Conservation (phyloP, 53 echinoderm and acorn worm genomes). For the Stichopus horrens region DNA sequence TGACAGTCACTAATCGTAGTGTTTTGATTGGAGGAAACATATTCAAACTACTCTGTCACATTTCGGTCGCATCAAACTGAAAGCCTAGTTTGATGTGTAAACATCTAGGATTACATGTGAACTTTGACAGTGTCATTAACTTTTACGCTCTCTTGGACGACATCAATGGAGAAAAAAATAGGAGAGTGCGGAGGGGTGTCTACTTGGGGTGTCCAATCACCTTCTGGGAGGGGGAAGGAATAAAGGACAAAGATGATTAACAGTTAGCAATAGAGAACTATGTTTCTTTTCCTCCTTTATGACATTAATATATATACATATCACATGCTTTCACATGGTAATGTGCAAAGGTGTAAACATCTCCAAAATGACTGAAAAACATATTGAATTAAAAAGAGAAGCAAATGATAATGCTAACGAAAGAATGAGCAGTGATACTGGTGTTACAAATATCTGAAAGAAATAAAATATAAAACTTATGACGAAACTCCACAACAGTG, state of each 20-base stretch:
- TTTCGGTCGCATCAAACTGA: too few relatives aligned
- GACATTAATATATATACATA: not conserved
- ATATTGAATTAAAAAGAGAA: not conserved
- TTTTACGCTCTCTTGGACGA: too few relatives aligned
- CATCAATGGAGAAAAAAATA: too few relatives aligned
- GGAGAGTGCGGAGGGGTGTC: too few relatives aligned
- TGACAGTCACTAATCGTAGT: too few relatives aligned
- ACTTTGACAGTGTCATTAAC: too few relatives aligned
- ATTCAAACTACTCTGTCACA: too few relatives aligned
- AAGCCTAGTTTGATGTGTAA: too few relatives aligned
- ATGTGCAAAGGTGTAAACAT: not conserved
- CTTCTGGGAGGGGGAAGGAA: not conserved
- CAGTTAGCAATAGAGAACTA: not conserved
- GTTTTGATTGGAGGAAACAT: too few relatives aligned
- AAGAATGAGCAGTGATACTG: conserved; percentile 3
- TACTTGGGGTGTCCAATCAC: too few relatives aligned
- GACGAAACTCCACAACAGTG: too few relatives aligned
- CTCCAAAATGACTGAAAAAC: not conserved
- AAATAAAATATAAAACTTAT: not conserved
- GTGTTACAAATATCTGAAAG: not conserved
- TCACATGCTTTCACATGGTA: not conserved
- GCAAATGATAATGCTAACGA: not conserved
- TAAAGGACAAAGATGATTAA: not conserved
- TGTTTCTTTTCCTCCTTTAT: not conserved
- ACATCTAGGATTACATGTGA: too few relatives aligned